phyloP scores from a whole-genome alignment of 2,888 invertebrate genomes.

The Chrysina gloriosa region DNA sequence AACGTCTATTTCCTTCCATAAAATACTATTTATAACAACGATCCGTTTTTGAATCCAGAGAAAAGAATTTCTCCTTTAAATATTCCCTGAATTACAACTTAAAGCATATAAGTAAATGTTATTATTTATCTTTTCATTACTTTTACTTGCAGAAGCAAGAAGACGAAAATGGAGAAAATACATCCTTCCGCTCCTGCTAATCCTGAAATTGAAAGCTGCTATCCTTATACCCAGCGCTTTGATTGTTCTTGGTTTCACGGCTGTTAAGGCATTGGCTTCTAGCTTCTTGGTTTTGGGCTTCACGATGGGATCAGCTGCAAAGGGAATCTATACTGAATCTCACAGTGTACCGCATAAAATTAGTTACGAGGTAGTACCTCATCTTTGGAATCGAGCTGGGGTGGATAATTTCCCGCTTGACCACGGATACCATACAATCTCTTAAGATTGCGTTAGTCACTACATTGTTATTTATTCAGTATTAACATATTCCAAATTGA shows the following conservation, averaged over 20 bases:
- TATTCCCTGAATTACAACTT: no score
- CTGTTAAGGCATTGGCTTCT: slow-evolving; percentile 74
- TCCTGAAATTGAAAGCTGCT: slow-evolving; percentile 72
- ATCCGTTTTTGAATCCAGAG: no score
- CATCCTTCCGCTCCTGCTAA: slow-evolving; percentile 72
- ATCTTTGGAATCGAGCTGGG: slow-evolving; percentile 58
- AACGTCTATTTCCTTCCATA: no score
- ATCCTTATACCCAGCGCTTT: slow-evolving; percentile 72
- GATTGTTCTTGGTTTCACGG: slow-evolving; percentile 71
- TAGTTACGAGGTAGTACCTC: slow-evolving; percentile 61
- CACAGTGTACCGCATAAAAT: slow-evolving; percentile 52
- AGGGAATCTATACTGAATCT: slow-evolving; percentile 58
- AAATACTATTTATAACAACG: no score
- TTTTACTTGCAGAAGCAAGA: slow-evolving; percentile 65
- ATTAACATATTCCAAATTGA: no score
- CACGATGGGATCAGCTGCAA: slow-evolving; percentile 65
- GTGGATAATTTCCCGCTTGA: slow-evolving; percentile 46
- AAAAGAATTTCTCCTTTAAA: no score
- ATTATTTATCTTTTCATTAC: no score
- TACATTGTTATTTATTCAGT: no score
- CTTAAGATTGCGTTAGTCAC: no score
- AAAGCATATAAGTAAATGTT: no score
- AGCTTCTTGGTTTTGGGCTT: slow-evolving; percentile 72
- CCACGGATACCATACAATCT: slow-evolving; percentile 55
- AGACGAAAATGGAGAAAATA: slow-evolving; percentile 72